Percentiles rank a stretch among this genome's conserved stretches.
phyloP scores from a whole-genome alignment of 1,140 invertebrate species.

The Drosophila sulfurigaster region DNA sequence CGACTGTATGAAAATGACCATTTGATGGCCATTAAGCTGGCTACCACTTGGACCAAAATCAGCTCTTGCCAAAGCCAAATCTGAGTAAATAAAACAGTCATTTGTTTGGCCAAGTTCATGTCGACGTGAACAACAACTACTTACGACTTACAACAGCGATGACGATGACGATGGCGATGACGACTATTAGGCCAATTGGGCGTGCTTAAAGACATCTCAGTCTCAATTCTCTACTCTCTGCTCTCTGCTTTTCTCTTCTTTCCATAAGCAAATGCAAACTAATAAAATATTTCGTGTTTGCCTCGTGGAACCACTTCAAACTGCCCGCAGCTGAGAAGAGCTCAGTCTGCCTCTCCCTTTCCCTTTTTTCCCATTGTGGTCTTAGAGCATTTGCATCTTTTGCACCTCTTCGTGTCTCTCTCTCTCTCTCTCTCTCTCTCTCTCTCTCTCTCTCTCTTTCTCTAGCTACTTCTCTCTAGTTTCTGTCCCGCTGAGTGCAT shows the following conservation, averaged over 20 bases:
- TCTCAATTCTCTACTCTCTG: neutral
- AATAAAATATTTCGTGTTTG: constrained; percentile 38
- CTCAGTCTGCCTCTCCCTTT: neutral
- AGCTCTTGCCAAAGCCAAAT: constrained; percentile 1
- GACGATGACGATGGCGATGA: too few species aligned
- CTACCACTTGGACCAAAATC: constrained; percentile 1
- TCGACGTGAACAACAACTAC: constrained; percentile 57
- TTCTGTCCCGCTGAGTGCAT: constrained; percentile 55
- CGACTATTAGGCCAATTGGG: constrained; percentile 70
- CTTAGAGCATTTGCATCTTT: constrained; percentile 27
- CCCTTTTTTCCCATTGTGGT: constrained; percentile 1
- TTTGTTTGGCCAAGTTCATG: constrained; percentile 46
- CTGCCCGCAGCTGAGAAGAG: neutral
- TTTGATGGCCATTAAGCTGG: constrained; percentile 63
- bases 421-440: constrained; percentile 11
- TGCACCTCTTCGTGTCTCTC: constrained; percentile 24
- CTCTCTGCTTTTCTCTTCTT: too few species aligned
- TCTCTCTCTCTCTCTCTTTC: constrained; percentile 7
- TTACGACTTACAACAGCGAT: neutral
- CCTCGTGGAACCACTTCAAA: constrained; percentile 20
- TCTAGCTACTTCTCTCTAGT: constrained; percentile 11
- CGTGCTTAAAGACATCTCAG: constrained; percentile 27
- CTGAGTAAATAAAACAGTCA: constrained; percentile 56
- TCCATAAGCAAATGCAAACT: constrained; percentile 24
- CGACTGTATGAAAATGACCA: constrained; percentile 36